A percentile compares a stretch with the other conserved stretches of the same genome.
Conservation (phyloP, 35 echinoderm and acorn worm genomes). For the Lytechinus pictus region DNA sequence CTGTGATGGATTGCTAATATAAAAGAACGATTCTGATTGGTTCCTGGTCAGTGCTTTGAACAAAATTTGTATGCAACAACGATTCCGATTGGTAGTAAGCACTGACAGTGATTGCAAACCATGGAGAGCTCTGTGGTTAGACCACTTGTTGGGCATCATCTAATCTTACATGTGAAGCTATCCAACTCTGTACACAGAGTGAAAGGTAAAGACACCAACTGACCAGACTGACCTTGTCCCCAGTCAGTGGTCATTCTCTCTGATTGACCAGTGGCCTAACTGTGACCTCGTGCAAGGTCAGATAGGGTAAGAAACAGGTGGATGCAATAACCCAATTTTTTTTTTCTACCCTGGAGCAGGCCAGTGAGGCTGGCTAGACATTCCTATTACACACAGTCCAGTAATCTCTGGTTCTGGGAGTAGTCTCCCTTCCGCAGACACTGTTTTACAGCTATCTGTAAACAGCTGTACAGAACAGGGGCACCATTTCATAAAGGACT, state of each 20-base stretch:
- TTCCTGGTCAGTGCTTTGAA: too few relatives aligned
- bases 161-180: too few relatives aligned
- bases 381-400: not conserved
- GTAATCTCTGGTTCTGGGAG: not conserved
- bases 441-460: not conserved
- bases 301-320: not conserved
- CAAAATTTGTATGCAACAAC: too few relatives aligned
- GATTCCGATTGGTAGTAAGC: too few relatives aligned
- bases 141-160: too few relatives aligned
- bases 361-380: not conserved
- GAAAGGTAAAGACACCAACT: not conserved
- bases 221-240: not conserved
- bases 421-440: not conserved
- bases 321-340: not conserved
- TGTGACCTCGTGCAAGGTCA: not conserved
- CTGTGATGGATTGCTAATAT: too few relatives aligned
- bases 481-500: too few relatives aligned
- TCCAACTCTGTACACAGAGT: too few relatives aligned
- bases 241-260: not conserved
- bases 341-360: not conserved
- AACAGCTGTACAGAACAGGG: not conserved
- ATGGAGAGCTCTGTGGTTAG: too few relatives aligned
- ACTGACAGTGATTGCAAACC: too few relatives aligned
- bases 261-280: not conserved
- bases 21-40: too few relatives aligned